phyloP scores from a whole-genome alignment of 2,113 vertebrate genomes.

The Phalacrocorax brasilianus region DNA sequence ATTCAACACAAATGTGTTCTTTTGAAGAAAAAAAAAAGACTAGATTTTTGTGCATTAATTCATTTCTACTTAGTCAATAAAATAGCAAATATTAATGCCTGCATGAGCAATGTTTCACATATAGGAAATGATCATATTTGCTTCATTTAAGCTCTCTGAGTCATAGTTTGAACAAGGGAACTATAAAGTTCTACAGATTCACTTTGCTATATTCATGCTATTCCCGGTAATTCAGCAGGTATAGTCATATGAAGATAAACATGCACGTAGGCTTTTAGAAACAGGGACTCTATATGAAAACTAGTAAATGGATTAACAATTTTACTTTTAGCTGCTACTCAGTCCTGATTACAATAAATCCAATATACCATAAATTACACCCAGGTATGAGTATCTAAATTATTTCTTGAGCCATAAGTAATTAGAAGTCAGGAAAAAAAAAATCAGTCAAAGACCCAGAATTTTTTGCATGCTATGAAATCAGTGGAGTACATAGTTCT shows the following conservation, averaged over 20 bases:
- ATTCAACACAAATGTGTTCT: background rate
- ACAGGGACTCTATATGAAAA: background rate
- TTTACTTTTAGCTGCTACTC: background rate
- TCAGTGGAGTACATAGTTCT: background rate
- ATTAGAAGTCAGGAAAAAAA: background rate
- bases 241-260: background rate
- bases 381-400: background rate
- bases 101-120: background rate
- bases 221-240: background rate
- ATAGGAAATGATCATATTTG: background rate
- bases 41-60: background rate
- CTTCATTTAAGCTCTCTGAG: background rate
- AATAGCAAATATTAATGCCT: background rate
- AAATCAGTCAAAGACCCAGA: background rate
- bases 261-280: background rate
- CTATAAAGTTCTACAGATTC: background rate
- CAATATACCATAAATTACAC: background rate
- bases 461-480: background rate
- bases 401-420: background rate
- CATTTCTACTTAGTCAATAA: background rate
- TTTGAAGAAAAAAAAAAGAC: background rate
- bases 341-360: background rate
- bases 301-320: background rate
- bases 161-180: background rate
- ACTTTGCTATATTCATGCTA: background rate